Evolutionary conservation across 2,888 invertebrate species (phyloP).

Genomic region (Hartigia nigra): DNA sequence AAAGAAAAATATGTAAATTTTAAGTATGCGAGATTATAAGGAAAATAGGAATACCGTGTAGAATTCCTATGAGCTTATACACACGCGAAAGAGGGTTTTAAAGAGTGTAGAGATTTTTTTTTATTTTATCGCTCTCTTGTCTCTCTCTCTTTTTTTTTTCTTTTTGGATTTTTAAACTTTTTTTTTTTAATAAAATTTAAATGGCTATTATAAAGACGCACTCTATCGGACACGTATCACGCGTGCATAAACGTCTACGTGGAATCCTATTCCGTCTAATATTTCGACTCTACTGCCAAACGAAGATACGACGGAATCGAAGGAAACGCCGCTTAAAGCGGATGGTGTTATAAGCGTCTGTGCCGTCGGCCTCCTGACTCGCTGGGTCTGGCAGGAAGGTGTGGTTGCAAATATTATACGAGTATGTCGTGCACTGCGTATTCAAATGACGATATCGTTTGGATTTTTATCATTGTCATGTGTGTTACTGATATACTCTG

Average conservation of each 20-base stretch:
- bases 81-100: background rate
- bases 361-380: background rate
- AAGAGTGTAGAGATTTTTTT: background rate
- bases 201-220: background rate
- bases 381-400: background rate
- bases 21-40: background rate
- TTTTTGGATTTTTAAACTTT: background rate
- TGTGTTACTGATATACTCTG: background rate
- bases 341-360: background rate
- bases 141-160: too few species aligned
- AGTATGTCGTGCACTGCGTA: background rate
- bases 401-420: constrained; percentile 1
- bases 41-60: background rate
- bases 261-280: background rate
- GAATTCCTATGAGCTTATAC: background rate
- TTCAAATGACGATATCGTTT: background rate
- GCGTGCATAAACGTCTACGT: background rate
- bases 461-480: background rate
- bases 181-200: background rate
- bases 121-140: background rate
- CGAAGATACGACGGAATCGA: constrained; percentile 1
- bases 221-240: background rate
- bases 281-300: background rate
- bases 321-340: constrained; percentile 3
- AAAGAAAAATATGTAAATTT: background rate